Evolutionary conservation across 2,113 vertebrate species (phyloP), one percentile per base, ranked within the genome.

Genomic region (Pseudolaguvia tuberculata): DNA sequence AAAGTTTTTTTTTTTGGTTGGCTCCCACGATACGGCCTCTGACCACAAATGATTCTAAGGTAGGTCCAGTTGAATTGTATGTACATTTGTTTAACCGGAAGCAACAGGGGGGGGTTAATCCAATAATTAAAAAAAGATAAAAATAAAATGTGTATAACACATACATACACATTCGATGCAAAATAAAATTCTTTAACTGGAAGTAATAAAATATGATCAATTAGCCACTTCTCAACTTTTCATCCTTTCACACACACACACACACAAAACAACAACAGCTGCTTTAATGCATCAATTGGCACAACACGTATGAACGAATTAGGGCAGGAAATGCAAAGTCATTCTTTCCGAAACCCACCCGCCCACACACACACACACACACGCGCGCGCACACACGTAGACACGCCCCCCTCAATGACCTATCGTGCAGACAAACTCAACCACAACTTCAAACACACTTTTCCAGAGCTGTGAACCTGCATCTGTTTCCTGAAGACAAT

Each of bases 401-500:
- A 67, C 21, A 63, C 42, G 47, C 63, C 79, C 75, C 59, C 78
- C 65, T 82, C 85, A 79, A 77, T 72, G 79, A 82, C 81, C 77
- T 86, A 87, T 82, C 86, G 86, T 90, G 88, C 86, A 90, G 88
- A 90, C 87, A 21, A 86, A 83, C 80, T 85, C 57, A 81, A 91
- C 87, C 90, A 88, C 88, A 89, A 83, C 86, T 85, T 82, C 88
- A 91, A 91, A 90, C 87, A 91, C 86, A 87, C 87, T 91, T 89
- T 74, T 90, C 89, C 89, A 91, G 87, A 84, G 86, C 63, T 81
- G 80, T 89, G 88, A 90, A 88, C 86, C 87, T 86, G 88, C 91
- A 92, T 91, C 91, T 91, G 90, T 91, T 92, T 91, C 90, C 91
- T 92, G 87, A 87, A 81, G 89, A 88, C 88, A 92, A 88, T 89